These are phyloP conservation scores for Xerus rutilus DNA, from an alignment of 2,797 vertebrate species.

Conservation along the genomic window DNA sequence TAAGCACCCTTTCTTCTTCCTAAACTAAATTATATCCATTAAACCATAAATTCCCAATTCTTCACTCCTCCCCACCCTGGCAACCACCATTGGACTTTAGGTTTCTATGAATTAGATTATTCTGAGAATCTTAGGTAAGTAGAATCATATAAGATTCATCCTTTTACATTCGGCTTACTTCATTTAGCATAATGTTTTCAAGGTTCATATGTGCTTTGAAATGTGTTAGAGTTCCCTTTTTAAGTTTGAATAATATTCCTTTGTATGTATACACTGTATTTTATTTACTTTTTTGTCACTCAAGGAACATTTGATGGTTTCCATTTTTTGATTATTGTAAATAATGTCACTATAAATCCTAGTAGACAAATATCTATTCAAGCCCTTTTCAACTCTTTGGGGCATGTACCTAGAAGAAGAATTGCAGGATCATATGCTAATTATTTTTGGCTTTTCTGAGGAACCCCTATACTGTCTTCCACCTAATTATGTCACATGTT, in stretches of 20 bases:
- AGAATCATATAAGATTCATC: background rate
- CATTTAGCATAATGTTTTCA: background rate
- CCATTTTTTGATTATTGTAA: background rate
- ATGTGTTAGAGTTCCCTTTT: constrained; percentile 11
- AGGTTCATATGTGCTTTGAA: background rate
- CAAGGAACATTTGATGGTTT: background rate
- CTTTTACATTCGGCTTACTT: background rate
- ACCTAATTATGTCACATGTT: background rate
- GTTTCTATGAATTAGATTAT: background rate
- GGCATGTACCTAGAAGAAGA: background rate
- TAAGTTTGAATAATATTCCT: background rate
- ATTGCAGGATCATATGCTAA: background rate
- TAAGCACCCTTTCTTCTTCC: background rate
- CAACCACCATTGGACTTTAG: background rate
- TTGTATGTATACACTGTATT: background rate
- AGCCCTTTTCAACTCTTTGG: background rate
- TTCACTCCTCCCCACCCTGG: background rate
- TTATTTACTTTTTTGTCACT: background rate
- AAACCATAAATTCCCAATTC: background rate
- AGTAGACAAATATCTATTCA: background rate
- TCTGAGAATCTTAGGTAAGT: background rate
- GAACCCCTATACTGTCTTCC: background rate
- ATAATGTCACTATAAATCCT: background rate
- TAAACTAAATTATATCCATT: background rate
- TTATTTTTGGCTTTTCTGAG: background rate